Evolutionary conservation across 2,888 invertebrate genomes (phyloP).

Genomic region (Lacanobia oleracea): DNA sequence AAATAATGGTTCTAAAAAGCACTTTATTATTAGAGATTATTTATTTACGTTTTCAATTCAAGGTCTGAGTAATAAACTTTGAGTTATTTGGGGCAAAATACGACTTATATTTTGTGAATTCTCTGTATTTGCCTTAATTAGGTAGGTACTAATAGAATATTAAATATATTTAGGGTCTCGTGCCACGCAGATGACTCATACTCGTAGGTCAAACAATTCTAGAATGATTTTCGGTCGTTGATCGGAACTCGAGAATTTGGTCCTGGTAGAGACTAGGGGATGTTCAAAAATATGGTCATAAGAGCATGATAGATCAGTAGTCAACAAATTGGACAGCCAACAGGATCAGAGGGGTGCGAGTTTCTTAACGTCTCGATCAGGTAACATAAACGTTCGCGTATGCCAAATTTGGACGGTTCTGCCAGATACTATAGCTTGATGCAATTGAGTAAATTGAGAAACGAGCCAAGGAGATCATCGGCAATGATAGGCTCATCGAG

Average conservation of each 20-base stretch:
- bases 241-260: background rate
- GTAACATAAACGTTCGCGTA: no score
- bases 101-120: background rate
- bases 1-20: background rate
- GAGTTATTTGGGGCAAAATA: conserved; percentile 16
- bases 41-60: conserved; percentile 13
- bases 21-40: conserved; percentile 22
- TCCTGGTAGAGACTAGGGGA: no score
- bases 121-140: background rate
- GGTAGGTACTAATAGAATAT: background rate
- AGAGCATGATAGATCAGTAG: no score
- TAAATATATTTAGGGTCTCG: background rate
- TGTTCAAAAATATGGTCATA: no score
- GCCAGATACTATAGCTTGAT: no score
- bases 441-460: no score
- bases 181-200: background rate
- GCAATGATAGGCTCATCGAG: no score
- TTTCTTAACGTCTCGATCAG: no score
- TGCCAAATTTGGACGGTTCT: no score
- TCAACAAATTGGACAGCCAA: no score
- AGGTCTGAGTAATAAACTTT: conserved; percentile 12
- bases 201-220: background rate
- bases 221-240: background rate
- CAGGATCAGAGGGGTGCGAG: no score
- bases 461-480: no score